phyloP scores from a whole-genome alignment of 2,113 vertebrate species.

The Daubentonia madagascariensis region DNA sequence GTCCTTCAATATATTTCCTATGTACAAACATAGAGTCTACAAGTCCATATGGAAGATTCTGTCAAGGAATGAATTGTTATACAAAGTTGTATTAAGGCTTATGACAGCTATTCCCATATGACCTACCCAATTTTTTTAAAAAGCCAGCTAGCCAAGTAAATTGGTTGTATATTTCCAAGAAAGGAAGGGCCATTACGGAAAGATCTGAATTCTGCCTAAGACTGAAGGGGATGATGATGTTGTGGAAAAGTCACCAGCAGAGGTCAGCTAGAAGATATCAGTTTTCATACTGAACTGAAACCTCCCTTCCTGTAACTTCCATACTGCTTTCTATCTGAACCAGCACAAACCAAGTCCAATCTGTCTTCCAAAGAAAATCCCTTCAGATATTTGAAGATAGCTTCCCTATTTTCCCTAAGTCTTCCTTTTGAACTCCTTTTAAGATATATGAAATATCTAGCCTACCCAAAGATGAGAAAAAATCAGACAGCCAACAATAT shows the following conservation, averaged over 20 bases:
- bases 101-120: background rate
- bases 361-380: background rate
- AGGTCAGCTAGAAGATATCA: background rate
- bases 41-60: background rate
- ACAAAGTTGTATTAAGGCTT: background rate
- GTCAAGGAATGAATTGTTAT: background rate
- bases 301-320: background rate
- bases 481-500: background rate
- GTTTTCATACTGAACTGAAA: background rate
- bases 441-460: background rate
- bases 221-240: background rate
- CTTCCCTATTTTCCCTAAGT: background rate
- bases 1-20: background rate
- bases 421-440: background rate
- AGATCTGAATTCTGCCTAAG: background rate
- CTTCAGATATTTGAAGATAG: background rate
- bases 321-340: background rate
- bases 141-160: background rate
- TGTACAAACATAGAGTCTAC: background rate
- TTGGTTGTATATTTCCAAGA: background rate
- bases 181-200: background rate
- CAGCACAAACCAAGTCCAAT: background rate
- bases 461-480: background rate
- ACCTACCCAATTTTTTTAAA: background rate
- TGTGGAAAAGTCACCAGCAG: background rate